These are phyloP conservation scores for Archilochus colubris DNA, from an alignment of 2,113 vertebrate genomes.

Conservation along the genomic window DNA sequence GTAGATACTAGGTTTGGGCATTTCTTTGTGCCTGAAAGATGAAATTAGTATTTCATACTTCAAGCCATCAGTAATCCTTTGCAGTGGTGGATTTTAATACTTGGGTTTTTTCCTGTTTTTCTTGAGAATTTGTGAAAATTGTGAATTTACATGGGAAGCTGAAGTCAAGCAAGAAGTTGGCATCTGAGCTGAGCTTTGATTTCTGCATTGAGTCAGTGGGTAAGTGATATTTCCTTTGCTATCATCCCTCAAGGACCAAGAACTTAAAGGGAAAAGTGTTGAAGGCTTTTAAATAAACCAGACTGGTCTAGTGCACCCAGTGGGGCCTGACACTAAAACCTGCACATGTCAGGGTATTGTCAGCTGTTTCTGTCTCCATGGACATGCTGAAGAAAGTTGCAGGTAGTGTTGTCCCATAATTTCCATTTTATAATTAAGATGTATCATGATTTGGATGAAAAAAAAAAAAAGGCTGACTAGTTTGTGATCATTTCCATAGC, in stretches of 20 bases:
- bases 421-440: neutral
- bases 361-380: neutral
- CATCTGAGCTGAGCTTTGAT: conserved; percentile 97
- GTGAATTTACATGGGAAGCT: conserved; percentile 95
- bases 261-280: neutral
- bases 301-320: neutral
- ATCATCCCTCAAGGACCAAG: neutral
- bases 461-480: neutral
- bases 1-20: neutral
- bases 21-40: neutral
- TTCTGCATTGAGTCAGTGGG: conserved; percentile 97
- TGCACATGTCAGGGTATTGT: neutral
- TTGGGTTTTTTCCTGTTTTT: conserved; percentile 8
- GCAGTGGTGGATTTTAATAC: neutral
- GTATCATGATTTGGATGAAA: neutral
- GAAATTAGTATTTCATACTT: neutral
- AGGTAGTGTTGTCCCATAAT: neutral
- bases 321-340: neutral
- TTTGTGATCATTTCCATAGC: neutral
- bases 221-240: conserved; percentile 69
- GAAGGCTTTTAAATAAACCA: neutral
- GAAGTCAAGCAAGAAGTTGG: conserved; percentile 97
- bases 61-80: neutral
- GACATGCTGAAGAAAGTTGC: neutral
- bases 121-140: conserved; percentile 95